A percentile compares a stretch with the other conserved stretches of the same genome.
Conservation (phyloP, 2,113 vertebrate species). For the Pelecanoides urinatrix region DNA sequence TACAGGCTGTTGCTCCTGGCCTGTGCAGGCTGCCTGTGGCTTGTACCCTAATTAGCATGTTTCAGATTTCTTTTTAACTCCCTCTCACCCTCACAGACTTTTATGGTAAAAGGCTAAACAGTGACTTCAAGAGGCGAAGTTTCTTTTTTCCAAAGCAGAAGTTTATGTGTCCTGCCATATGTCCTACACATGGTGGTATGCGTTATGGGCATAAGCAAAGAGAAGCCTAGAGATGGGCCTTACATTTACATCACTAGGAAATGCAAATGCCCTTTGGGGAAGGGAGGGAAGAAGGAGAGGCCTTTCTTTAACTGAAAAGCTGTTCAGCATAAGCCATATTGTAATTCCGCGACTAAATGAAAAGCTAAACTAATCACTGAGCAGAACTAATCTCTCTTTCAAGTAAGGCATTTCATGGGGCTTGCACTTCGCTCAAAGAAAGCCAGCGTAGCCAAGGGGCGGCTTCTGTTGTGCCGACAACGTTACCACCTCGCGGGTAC, state of each 20-base stretch:
- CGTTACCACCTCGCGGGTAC: accelerated
- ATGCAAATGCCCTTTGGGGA: not conserved
- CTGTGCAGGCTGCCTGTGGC: not conserved
- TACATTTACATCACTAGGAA: not conserved
- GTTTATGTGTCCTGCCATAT: not conserved
- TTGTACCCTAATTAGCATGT: not conserved
- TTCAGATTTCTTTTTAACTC: constrained; percentile 8
- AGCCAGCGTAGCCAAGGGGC: not conserved
- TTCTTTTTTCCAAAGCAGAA: not conserved
- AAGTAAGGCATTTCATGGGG: not conserved
- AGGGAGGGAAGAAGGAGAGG: not conserved
- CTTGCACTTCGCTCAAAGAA: not conserved
- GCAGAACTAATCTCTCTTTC: constrained; percentile 25
- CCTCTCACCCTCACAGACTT: not conserved
- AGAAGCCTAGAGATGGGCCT: not conserved
- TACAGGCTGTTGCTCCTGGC: constrained; percentile 16
- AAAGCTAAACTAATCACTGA: not conserved
- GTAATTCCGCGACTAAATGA: not conserved
- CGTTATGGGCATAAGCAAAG: not conserved
- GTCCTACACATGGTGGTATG: not conserved
- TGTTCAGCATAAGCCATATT: not conserved
- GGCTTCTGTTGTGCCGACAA: not conserved
- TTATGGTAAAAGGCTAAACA: not conserved
- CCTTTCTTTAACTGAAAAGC: not conserved
- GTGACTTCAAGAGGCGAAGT: not conserved